phyloP scores from a whole-genome alignment of 1,140 invertebrate species.

The Dysdera silvatica region DNA sequence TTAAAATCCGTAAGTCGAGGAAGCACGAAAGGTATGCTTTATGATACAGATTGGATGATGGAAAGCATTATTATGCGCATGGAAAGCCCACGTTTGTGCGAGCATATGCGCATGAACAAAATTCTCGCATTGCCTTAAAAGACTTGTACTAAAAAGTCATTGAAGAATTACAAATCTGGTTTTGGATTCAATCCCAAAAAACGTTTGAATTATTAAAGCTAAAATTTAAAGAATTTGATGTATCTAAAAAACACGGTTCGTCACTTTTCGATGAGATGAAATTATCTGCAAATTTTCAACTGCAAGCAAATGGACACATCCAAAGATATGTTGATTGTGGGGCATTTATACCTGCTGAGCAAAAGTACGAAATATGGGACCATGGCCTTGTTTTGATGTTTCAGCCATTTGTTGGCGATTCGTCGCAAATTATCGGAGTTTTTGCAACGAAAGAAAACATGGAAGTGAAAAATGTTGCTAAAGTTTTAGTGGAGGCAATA shows the following conservation, averaged over 20 bases:
- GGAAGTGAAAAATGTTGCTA: neutral
- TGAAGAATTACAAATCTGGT: neutral
- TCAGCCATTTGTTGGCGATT: neutral
- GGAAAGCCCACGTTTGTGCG: neutral
- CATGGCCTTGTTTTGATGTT: neutral
- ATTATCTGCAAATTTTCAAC: neutral
- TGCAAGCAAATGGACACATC: neutral
- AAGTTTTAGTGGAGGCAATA: neutral
- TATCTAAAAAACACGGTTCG: neutral
- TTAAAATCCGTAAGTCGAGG: too few species aligned
- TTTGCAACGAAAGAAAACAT: neutral
- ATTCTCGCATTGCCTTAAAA: neutral
- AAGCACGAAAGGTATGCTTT: too few species aligned
- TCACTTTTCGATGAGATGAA: constrained; percentile 2
- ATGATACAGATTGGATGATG: neutral
- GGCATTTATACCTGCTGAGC: too few species aligned
- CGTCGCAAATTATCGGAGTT: neutral
- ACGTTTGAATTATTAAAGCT: neutral
- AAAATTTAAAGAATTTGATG: neutral
- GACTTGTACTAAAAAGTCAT: neutral
- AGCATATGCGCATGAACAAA: constrained; percentile 2
- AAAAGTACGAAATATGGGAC: neutral
- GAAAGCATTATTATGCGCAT: neutral
- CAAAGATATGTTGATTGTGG: constrained; percentile 3
- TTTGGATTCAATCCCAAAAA: neutral